Evolutionary conservation across 2,888 invertebrate species (phyloP), one percentile per base, ranked within the genome.

Genomic region (Gryllus longicercus): DNA sequence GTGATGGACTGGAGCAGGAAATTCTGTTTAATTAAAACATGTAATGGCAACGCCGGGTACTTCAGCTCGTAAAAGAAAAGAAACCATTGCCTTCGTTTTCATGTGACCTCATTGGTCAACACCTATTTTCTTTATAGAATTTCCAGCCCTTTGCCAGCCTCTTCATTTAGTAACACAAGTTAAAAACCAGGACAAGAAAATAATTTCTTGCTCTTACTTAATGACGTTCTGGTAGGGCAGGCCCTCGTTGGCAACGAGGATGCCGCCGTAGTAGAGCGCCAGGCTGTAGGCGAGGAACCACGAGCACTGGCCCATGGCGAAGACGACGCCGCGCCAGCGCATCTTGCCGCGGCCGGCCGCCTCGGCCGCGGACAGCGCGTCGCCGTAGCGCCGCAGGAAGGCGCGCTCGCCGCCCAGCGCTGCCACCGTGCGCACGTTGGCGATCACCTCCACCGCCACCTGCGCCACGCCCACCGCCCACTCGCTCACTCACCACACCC

Each of bases 201-300:
- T 10, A 0, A 11, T 16, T 38, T 76, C 16, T 63, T 25, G 84
- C 89, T 88, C 83, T 16, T 77, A 92, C 91, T 93, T 94, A 84
- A 94, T 93, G 75, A 94, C 91, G 82, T 90, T 87, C 85, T 92
- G 90, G 85, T 93, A 94, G 3, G 87, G 88, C 82, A 93, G 86
- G 77, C 89, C 90, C n/a, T 88, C 88, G 78, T 91, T 87, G 10
- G 93, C 91, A 50, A 94, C 92, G 50, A 94, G 87, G 78, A 90
- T 88, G 0, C 93, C 93, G 0, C 94, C 94, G 84, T 94, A 94
- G 87, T 91, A 93, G 78, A 94, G 87, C 74, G 92, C 90, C 2
- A 92, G 86, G 0, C 93, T 93, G 85, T 94, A 94, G 0, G 93
- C 93, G 14, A 93, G 89, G 82, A 93, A 92, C 0, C 93, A 93